These are phyloP conservation scores for Cheilosia vernalis DNA, from an alignment of 2,888 invertebrate species.

Conservation along the genomic window DNA sequence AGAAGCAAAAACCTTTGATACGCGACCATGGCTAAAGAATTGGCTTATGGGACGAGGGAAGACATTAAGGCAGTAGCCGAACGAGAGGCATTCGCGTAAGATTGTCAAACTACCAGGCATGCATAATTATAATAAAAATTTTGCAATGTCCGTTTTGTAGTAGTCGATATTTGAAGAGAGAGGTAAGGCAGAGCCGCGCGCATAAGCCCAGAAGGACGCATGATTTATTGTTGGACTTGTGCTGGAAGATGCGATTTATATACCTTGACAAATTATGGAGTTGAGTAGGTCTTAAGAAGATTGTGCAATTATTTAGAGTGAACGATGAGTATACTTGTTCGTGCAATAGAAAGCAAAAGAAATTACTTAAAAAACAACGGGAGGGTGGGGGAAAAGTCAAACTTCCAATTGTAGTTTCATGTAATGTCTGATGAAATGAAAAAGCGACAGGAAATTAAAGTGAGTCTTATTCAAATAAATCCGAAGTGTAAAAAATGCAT, in stretches of 20 bases:
- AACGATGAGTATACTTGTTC: too few relatives aligned
- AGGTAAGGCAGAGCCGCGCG: not conserved
- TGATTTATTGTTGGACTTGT: constrained; percentile 14
- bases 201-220: not conserved
- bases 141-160: constrained; percentile 19
- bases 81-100: constrained; percentile 41
- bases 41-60: constrained; percentile 49
- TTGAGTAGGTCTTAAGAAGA: not conserved
- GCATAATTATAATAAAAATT: constrained; percentile 60
- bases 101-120: constrained; percentile 59
- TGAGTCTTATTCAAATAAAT: too few relatives aligned
- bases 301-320: not conserved
- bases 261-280: constrained; percentile 7
- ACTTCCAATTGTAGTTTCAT: too few relatives aligned
- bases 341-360: too few relatives aligned
- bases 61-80: constrained; percentile 47
- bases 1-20: constrained; percentile 65
- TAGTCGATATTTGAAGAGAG: not conserved
- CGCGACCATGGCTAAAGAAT: constrained; percentile 33
- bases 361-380: too few relatives aligned
- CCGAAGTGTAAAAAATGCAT: too few relatives aligned
- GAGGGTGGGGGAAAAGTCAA: too few relatives aligned
- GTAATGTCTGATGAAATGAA: too few relatives aligned
- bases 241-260: not conserved
- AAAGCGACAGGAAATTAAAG: too few relatives aligned